Conservation (phyloP, 2,797 vertebrate genomes). For the Hyperoplus lanceolatus region DNA sequence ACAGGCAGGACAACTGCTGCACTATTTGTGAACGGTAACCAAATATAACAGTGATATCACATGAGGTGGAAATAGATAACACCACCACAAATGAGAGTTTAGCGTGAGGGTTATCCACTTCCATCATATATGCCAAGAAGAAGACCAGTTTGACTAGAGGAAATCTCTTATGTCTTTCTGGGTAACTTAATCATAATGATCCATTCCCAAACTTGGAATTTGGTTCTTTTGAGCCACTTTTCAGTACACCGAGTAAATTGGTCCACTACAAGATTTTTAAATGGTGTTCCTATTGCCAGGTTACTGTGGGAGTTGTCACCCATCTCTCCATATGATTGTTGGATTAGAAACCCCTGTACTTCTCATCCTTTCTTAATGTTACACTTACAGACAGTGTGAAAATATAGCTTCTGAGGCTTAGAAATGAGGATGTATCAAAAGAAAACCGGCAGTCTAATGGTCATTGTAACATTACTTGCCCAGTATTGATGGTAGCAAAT, state of each 20-base stretch:
- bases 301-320: background rate
- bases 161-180: background rate
- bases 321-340: background rate
- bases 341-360: background rate
- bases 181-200: conserved; percentile 18
- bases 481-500: too few species aligned
- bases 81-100: conserved; percentile 43
- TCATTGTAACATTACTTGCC: background rate
- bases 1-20: conserved; percentile 70
- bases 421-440: background rate
- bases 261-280: background rate
- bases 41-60: conserved; percentile 75
- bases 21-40: conserved; percentile 80
- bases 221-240: background rate
- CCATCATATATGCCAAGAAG: conserved; percentile 25
- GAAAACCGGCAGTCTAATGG: background rate
- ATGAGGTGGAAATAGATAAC: conserved; percentile 52
- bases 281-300: background rate
- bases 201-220: background rate
- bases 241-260: background rate
- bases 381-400: too few species aligned
- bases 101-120: conserved; percentile 30
- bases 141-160: conserved; percentile 1
- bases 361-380: background rate
- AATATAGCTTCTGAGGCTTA: background rate